These are phyloP conservation scores for Alouatta palliata DNA, from an alignment of 2,113 vertebrate genomes.

Conservation along the genomic window DNA sequence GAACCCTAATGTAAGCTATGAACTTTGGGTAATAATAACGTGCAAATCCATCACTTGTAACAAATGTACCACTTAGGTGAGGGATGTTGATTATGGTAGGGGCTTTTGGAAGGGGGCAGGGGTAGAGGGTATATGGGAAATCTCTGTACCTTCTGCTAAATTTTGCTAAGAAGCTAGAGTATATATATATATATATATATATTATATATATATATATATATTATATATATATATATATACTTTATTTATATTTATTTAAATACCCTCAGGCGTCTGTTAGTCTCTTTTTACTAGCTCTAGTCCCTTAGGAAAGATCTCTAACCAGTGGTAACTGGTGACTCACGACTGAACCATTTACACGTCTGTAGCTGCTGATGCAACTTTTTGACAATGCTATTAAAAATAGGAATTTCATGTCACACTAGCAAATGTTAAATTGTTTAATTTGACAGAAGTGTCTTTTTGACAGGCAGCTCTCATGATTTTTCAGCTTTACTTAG, in stretches of 20 bases:
- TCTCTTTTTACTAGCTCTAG: neutral
- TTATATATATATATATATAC: too few relatives aligned
- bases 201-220: too few relatives aligned
- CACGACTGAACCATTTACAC: neutral
- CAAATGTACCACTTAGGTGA: neutral
- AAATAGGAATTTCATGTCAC: slow-evolving; percentile 2
- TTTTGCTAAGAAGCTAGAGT: neutral
- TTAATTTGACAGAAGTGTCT: neutral
- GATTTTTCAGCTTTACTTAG: neutral
- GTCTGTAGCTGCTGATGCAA: neutral
- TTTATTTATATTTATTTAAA: neutral
- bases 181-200: too few relatives aligned
- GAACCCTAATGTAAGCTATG: neutral
- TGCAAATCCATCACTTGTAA: neutral
- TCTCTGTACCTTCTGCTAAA: neutral
- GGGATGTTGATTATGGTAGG: neutral
- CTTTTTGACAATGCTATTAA: slow-evolving; percentile 6
- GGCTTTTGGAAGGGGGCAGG: neutral
- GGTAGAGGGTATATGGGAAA: neutral
- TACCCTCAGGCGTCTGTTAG: neutral
- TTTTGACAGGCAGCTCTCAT: slow-evolving; percentile 14
- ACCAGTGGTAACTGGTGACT: neutral
- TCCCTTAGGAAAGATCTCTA: neutral
- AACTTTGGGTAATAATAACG: neutral
- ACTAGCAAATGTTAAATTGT: neutral